phyloP scores from a whole-genome alignment of 1,140 invertebrate genomes.

The Neotoxoptera formosana region DNA sequence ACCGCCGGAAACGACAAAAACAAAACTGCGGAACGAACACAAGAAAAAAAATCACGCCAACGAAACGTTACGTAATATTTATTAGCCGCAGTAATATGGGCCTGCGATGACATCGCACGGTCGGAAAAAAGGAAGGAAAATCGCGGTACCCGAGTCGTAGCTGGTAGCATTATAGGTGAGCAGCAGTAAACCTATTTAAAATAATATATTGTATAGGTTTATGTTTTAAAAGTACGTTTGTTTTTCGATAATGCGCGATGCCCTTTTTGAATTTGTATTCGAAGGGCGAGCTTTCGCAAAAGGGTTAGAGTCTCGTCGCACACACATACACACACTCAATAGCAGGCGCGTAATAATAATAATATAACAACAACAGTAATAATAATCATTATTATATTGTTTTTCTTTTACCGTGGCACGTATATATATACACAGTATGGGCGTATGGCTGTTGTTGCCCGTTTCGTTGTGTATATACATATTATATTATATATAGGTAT shows the following conservation, averaged over 20 bases:
- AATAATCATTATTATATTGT: background rate
- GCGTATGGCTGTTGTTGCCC: background rate
- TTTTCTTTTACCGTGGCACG: background rate
- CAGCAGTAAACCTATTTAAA: too few species aligned
- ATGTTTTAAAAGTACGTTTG: background rate
- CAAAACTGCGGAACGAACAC: background rate
- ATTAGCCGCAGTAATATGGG: background rate
- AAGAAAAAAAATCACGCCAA: background rate
- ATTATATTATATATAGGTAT: too few species aligned
- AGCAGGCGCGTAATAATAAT: too few species aligned
- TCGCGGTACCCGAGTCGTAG: too few species aligned
- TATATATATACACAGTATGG: background rate
- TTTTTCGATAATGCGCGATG: background rate
- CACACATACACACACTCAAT: too few species aligned
- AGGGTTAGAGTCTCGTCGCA: background rate
- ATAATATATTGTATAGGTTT: background rate
- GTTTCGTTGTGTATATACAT: background rate
- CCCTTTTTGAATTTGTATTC: background rate
- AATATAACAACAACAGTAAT: too few species aligned
- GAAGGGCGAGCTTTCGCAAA: background rate
- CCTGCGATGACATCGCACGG: background rate
- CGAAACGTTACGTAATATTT: background rate
- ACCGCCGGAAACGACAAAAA: constrained; percentile 26
- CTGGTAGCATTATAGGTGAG: too few species aligned
- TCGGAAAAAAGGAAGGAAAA: background rate